Percentiles rank a stretch among this genome's conserved stretches.
These are phyloP conservation scores for Gonocerus acuteangulatus DNA, from an alignment of 2,888 invertebrate species.

Conservation along the genomic window DNA sequence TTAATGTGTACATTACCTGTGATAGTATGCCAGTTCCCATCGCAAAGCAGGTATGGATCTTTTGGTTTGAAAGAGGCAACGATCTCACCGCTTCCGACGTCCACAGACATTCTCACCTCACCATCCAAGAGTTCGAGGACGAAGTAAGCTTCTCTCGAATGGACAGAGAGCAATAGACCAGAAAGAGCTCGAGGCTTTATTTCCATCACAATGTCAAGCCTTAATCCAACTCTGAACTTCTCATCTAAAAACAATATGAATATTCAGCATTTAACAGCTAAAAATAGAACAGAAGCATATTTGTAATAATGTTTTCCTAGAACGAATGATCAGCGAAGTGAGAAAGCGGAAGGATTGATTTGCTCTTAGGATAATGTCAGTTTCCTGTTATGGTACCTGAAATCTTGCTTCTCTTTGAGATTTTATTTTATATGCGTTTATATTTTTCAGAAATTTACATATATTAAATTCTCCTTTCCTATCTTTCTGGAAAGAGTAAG, in stretches of 20 bases:
- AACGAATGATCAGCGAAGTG: too few relatives aligned
- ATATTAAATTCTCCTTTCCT: too few relatives aligned
- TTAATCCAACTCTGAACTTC: constrained; percentile 68
- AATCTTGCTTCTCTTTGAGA: too few relatives aligned
- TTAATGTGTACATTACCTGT: constrained; percentile 54
- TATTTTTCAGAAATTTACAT: too few relatives aligned
- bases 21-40: constrained; percentile 91
- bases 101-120: constrained; percentile 70
- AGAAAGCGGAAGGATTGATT: too few relatives aligned
- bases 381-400: too few relatives aligned
- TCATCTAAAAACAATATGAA: constrained; percentile 54
- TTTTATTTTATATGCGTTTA: too few relatives aligned
- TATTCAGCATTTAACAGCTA: neutral
- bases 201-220: constrained; percentile 72
- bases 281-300: too few relatives aligned
- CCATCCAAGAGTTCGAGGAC: constrained; percentile 83
- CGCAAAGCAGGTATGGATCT: constrained; percentile 67
- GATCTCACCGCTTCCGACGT: constrained; percentile 74
- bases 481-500: too few relatives aligned
- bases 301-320: too few relatives aligned
- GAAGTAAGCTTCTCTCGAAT: constrained; percentile 66
- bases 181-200: constrained; percentile 77
- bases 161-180: constrained; percentile 79
- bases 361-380: too few relatives aligned
- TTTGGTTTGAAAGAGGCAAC: constrained; percentile 57